Evolutionary conservation across 2,888 invertebrate species (phyloP), one percentile per base, ranked within the genome.

Genomic region (Lottia scabra): DNA sequence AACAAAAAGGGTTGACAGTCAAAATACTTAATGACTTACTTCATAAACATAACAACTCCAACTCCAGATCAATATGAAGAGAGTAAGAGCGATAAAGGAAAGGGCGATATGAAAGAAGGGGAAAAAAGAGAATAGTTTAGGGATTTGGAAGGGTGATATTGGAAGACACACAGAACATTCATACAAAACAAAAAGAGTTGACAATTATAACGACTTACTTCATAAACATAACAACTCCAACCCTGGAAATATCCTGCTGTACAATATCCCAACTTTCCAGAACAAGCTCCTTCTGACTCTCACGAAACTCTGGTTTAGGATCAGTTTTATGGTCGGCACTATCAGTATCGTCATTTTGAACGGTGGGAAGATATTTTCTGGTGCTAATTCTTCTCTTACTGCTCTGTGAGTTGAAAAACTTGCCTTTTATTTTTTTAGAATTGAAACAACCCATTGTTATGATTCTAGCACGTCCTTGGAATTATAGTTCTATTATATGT

Each of bases 161-260:
- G n/a, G n/a, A n/a, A n/a, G n/a, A n/a, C n/a, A n/a, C n/a, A n/a
- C n/a, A n/a, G n/a, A n/a, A n/a, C n/a, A n/a, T n/a, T n/a, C n/a
- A n/a, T n/a, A n/a, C n/a, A n/a, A n/a, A n/a, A n/a, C n/a, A n/a
- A n/a, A n/a, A n/a, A n/a, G n/a, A n/a, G n/a, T n/a, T n/a, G n/a
- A n/a, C n/a, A n/a, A n/a, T n/a, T 30, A 30, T 30, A 30, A 30
- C 2, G 30, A n/a, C 81, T 83, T 75, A 85, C 85, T 80, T 83
- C 78, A 83, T 84, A 70, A 85, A 83, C 82, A 84, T 83, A 56
- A 80, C 77, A n/a, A 85, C 80, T 44, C 85, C 85, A 15, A 85
- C 83, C 69, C 77, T 80, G 38, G 83, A 80, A 69, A 85, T 83
- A 66, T 85, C 84, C 65, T 82, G 76, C 62, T 83, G 81, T 13